Conservation (phyloP, 1,140 invertebrate species). For the Papilio machaon region DNA sequence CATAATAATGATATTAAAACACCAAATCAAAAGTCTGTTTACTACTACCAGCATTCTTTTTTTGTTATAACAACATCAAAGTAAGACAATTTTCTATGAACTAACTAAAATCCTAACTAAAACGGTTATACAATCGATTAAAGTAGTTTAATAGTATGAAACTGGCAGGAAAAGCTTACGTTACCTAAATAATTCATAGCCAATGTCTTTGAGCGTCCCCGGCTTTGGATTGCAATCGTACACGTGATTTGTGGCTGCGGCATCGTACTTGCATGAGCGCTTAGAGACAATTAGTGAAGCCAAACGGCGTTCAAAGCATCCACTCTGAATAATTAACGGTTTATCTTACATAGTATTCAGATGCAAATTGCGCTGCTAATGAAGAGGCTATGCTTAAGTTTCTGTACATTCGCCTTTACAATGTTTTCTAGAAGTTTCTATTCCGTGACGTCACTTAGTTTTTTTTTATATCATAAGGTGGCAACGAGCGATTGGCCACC, state of each 20-base stretch:
- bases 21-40: too few species aligned
- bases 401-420: not conserved
- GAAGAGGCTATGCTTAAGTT: conserved; percentile 1
- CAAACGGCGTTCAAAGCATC: conserved; percentile 38
- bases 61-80: too few species aligned
- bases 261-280: conserved; percentile 45
- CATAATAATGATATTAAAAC: too few species aligned
- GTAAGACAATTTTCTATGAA: not conserved
- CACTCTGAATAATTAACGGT: conserved; percentile 38
- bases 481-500: too few species aligned
- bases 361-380: conserved; percentile 32
- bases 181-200: conserved; percentile 35
- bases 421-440: not conserved
- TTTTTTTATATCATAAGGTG: too few species aligned
- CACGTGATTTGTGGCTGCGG: conserved; percentile 44
- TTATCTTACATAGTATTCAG: conserved; percentile 36
- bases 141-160: not conserved
- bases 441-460: not conserved
- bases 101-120: not conserved
- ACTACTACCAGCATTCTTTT: not conserved
- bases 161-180: not conserved
- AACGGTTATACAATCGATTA: not conserved
- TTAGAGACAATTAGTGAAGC: conserved; percentile 45
- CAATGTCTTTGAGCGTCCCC: conserved; percentile 31
- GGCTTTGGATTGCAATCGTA: conserved; percentile 38